Base-by-base conservation (phyloP, 64 coral and sea anemone genomes). In the Montipora foliosa region DNA sequence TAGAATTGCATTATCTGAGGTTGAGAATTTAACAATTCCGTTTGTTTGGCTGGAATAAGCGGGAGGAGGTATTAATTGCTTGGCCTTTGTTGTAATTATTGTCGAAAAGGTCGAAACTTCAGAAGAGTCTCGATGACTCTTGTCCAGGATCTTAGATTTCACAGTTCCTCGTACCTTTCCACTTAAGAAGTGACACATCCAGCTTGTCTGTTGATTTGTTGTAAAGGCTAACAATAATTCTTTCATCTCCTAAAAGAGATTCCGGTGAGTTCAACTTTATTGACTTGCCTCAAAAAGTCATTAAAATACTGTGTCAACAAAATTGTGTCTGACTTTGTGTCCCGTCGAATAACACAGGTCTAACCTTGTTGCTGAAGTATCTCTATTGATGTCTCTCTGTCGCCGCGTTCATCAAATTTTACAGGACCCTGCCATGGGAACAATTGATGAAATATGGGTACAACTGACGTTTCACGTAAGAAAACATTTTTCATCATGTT, bases 291-390 rank as follows among this genome's bases (percentile, higher is more conserved):
- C 6, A 17, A 14, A 68, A 68, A 68, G 53, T 8, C 53, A 57
- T 57, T 37, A 37, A 37, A 37, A 37, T 37, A 37, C 37, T 57
- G 53, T 11, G 53, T 6, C 11, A 64, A 64, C 14, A 15, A 64
- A 12, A 11, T 57, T 57, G 8, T 14, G 14, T 12, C 14, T 64
- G 61, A 64, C 9, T 14, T 0, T 15, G 14, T 12, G 61, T 64
- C 14, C 1, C 6, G 52, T 73, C 69, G 4, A 74, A 74, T 25
- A 24, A 8, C 5, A 25, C 0, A 37, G 44, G 10, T 49, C 66
- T 5, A 67, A 86, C 82, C 82, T 86, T 86, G 82, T 24, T 51
- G 45, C 17, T 86, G 82, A 17, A 86, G 47, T 49, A 86, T 86
- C 24, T 86, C 82, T 69, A 86, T 86, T 4, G 82, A 68, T 4